phyloP scores from a whole-genome alignment of 1,140 invertebrate genomes.

The Cydia splendana region DNA sequence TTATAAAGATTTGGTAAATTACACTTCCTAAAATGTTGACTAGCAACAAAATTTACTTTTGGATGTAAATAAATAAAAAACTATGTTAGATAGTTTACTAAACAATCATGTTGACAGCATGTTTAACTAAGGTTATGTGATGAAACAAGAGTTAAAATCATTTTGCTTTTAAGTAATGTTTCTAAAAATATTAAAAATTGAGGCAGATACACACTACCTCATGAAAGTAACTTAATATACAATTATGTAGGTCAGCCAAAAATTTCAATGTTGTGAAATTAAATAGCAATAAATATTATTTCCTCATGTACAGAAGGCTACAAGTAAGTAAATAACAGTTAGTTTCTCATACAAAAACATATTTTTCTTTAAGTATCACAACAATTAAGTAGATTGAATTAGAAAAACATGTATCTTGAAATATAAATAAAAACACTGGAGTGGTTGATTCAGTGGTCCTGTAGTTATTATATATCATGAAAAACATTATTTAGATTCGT shows the following conservation, averaged over 20 bases:
- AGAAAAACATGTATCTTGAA: slow-evolving; percentile 11
- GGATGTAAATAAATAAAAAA: slow-evolving; percentile 1
- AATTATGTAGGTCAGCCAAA: slow-evolving; percentile 9
- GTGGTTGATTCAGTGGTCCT: background rate
- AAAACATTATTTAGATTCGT: background rate
- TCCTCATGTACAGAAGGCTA: background rate
- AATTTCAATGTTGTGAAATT: slow-evolving; percentile 11
- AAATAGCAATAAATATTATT: background rate
- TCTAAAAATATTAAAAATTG: background rate
- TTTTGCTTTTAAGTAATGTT: background rate
- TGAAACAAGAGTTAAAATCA: background rate
- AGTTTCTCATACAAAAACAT: slow-evolving; percentile 1
- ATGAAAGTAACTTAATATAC: background rate
- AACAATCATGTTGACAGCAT: slow-evolving; percentile 21
- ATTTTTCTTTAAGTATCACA: background rate
- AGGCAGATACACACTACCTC: background rate
- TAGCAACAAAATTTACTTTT: background rate
- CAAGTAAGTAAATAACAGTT: background rate
- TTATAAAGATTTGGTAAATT: background rate
- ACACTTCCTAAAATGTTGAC: background rate
- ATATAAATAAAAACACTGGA: background rate
- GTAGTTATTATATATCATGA: background rate
- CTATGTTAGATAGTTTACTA: background rate
- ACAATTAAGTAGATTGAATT: background rate
- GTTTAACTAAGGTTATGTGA: slow-evolving; percentile 16